Evolutionary conservation across 2,797 vertebrate genomes (phyloP).

Genomic region (Labroides dimidiatus): DNA sequence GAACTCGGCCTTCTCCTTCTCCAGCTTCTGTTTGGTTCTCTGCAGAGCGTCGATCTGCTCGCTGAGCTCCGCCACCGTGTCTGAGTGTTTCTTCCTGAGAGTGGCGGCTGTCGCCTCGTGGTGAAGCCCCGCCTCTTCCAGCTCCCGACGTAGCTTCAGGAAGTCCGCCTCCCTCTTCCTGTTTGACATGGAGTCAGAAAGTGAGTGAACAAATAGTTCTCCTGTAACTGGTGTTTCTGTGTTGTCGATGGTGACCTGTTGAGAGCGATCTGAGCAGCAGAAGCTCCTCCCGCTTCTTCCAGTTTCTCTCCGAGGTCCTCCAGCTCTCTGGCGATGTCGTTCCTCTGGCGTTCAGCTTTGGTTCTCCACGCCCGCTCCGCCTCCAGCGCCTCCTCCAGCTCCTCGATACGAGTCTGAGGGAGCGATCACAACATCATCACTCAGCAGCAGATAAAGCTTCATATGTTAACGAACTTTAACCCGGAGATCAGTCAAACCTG

Average conservation of each 20-base stretch:
- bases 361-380: slow-evolving; percentile 87
- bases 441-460: neutral
- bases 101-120: slow-evolving; percentile 86
- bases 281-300: slow-evolving; percentile 91
- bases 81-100: slow-evolving; percentile 90
- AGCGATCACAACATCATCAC: neutral
- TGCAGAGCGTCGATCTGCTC: slow-evolving; percentile 93
- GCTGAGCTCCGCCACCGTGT: slow-evolving; percentile 85
- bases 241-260: slow-evolving; percentile 68
- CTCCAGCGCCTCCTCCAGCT: slow-evolving; percentile 93
- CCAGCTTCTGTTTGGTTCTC: slow-evolving; percentile 91
- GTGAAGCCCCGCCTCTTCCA: slow-evolving; percentile 91
- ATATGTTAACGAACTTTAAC: too few species aligned
- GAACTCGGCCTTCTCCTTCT: slow-evolving; percentile 93
- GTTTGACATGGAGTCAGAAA: neutral
- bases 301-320: slow-evolving; percentile 93
- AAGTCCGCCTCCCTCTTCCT: slow-evolving; percentile 93
- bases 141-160: slow-evolving; percentile 88
- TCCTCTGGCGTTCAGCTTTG: slow-evolving; percentile 92
- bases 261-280: slow-evolving; percentile 90
- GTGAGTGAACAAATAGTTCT: too few species aligned
- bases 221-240: too few species aligned
- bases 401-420: slow-evolving; percentile 90
- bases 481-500: slow-evolving; percentile 81
- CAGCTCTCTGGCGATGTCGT: slow-evolving; percentile 89